Base-by-base conservation (phyloP, 2,797 vertebrate species). In the Limosa lapponica region DNA sequence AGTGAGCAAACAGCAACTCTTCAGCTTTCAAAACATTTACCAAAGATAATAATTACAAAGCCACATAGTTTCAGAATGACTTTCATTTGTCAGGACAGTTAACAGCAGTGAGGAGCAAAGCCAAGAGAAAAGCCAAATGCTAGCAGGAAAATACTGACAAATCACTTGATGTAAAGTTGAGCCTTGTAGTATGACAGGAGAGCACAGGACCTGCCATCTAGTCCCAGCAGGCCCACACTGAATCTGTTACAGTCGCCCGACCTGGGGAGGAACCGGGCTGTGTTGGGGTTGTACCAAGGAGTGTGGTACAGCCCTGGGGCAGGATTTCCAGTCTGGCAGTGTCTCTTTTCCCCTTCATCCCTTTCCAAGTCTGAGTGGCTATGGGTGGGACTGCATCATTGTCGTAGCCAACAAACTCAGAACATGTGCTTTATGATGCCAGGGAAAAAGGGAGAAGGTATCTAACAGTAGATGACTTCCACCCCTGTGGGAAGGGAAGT, bases 81-180 rank as follows among this genome's bases (percentile, higher is more conserved):
- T 91, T 97, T 96, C 88, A 91, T 97, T 96, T 97, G 95, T 97
- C 93, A 93, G 95, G 78, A 75, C 87, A 91, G 86, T 64, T 87
- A 97, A 90, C 84, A 96, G 88, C 84, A 96, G 87, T 72, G 82
- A 86, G 92, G 92, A 87, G 61, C 51, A 81, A 94, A 97, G 94
- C 95, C 96, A 97, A 97, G 95, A 95, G 83, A 88, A 97, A 97
- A 97, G 79, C 83, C 94, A 94, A 97, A 93, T 43, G 88, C 55
- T 96, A 83, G 78, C 55, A 94, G 90, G 90, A 84, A 87, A 84
- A 87, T 80, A 92, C 89, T 92, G 95, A 95, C 74, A 92, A 93
- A 91, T 59, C 72, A 46, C 55, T 84, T 37, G 64, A 79, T 87
- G 84, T 88, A 59, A 81, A 84, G 39, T 64, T 77, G 88, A 94